Conservation (phyloP, 2,797 vertebrate genomes). For the Iguana delicatissima region DNA sequence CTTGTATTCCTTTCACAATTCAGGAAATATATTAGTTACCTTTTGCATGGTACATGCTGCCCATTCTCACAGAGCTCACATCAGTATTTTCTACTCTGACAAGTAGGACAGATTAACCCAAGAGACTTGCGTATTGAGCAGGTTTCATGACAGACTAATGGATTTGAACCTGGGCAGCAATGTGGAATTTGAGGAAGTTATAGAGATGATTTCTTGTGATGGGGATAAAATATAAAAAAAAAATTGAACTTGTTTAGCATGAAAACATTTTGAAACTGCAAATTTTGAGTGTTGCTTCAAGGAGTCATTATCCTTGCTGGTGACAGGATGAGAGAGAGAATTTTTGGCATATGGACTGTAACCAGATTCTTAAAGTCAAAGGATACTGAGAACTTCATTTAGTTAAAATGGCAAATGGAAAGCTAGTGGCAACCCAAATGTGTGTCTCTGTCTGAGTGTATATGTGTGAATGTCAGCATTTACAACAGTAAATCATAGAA, state of each 20-base stretch:
- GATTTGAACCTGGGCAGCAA: neutral
- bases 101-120: neutral
- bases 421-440: slow-evolving; percentile 1
- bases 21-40: neutral
- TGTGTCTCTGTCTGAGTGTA: neutral
- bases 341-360: neutral
- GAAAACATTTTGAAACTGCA: neutral
- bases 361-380: slow-evolving; percentile 35
- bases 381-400: neutral
- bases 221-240: neutral
- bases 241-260: neutral
- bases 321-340: neutral
- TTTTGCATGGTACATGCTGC: neutral
- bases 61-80: neutral
- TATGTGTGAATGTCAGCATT: neutral
- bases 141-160: neutral
- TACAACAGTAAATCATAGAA: neutral
- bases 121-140: neutral
- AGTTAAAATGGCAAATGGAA: slow-evolving; percentile 3
- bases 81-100: neutral
- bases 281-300: no score
- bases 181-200: no score
- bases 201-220: neutral
- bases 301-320: neutral
- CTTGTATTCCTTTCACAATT: no score